Evolutionary conservation across 2,888 invertebrate species (phyloP), one percentile per base, ranked within the genome.

Genomic region (Dorcus parallelipipedus): DNA sequence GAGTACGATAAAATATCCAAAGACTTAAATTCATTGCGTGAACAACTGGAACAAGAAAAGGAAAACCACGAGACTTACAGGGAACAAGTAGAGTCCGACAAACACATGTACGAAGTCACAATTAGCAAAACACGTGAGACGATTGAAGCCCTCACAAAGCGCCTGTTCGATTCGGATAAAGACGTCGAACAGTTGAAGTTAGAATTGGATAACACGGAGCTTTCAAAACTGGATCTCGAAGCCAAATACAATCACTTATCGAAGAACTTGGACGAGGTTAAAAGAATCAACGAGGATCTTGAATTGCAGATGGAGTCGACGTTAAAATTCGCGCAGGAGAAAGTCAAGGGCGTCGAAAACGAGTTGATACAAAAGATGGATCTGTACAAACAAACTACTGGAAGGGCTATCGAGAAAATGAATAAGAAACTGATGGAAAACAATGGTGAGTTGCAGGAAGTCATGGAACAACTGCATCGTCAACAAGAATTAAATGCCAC

Each of bases 51-150:
- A 17, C 57, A 45, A 14, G 52, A 57, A n/a, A 60, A 62, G 48
- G 23, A 79, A 78, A 63, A 79, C 77, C 67, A 81, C 9, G 79
- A 79, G 45, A 74, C 76, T 26, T 79, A 82, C 65, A 70, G 82
- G 20, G 80, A 81, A 50, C 79, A 77, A 64, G 73, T 79, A 33
- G 67, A 70, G 7, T 81, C 78, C 62, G 84, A 85, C 60, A 84
- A 84, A 63, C 80, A 79, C 57, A 80, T 81, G 56, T 85, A 83
- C 71, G 81, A 84, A 73, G 78, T 84, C 69, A 83, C 85, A n/a
- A 75, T 85, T n/a, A 80, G 78, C 38, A 83, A 83, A 10, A 83
- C 82, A 1, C 80, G 83, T 67, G 81, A 82, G 59, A 84, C 84
- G 49, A 83, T 86, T 9, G 82, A 85, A 68, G 84, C 84, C 3